Conservation (phyloP, 2,113 vertebrate species). For the Tychaedon coryphoeus region DNA sequence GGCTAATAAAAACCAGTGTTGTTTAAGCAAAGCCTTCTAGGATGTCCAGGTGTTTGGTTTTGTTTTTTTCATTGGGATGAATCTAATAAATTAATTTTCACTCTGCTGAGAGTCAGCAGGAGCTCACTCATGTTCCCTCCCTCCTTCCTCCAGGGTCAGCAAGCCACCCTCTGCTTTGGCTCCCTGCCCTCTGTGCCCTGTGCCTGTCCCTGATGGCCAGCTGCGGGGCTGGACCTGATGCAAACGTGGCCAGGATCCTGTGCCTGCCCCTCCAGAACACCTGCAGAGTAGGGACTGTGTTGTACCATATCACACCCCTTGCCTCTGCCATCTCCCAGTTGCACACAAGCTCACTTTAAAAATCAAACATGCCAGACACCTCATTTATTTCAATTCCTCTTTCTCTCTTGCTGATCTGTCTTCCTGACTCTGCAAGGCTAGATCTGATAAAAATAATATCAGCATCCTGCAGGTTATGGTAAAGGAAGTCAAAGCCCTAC, state of each 20-base stretch:
- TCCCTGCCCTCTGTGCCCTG: not conserved
- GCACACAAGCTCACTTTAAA: not conserved
- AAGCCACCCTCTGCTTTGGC: not conserved
- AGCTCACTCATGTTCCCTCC: not conserved
- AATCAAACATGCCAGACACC: not conserved
- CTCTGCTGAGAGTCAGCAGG: not conserved
- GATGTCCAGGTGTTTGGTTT: not conserved
- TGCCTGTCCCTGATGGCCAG: fast-evolving
- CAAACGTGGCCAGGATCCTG: not conserved
- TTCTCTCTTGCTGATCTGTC: not conserved
- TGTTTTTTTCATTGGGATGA: not conserved
- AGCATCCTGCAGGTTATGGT: not conserved
- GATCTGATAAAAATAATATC: constrained; percentile 6
- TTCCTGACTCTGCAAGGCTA: not conserved
- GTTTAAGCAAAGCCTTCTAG: not conserved
- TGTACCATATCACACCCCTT: not conserved
- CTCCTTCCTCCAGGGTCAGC: not conserved
- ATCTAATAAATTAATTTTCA: not conserved
- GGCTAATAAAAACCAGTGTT: not conserved
- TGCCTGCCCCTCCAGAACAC: not conserved
- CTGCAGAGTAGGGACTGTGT: not conserved
- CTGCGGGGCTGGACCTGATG: not conserved
- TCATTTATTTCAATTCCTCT: not conserved
- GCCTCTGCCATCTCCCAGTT: not conserved
- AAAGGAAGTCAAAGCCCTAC: not conserved